phyloP scores from a whole-genome alignment of 2,888 invertebrate species.

The Cerastis rubricosa region DNA sequence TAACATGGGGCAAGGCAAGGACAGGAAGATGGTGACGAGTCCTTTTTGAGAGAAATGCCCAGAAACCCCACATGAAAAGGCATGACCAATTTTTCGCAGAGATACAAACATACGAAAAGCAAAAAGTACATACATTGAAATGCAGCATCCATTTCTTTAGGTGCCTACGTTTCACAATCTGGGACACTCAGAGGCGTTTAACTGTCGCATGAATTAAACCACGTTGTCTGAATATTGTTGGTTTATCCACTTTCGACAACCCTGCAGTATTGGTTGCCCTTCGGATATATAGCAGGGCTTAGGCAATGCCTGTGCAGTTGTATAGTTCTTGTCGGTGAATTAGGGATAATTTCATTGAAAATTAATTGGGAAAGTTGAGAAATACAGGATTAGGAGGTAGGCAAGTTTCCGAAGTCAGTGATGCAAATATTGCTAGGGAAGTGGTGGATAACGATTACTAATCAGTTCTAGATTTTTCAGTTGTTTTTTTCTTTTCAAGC shows the following conservation, averaged over 20 bases:
- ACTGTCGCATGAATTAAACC: neutral
- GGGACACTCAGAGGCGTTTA: neutral
- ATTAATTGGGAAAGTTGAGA: conserved; percentile 16
- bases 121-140: no score
- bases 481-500: neutral
- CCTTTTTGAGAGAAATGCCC: neutral
- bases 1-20: no score
- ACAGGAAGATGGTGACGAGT: neutral
- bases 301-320: conserved; percentile 35
- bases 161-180: neutral
- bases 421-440: conserved; percentile 2
- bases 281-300: conserved; percentile 57
- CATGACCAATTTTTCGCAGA: neutral
- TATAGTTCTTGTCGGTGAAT: conserved; percentile 34
- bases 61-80: neutral
- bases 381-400: conserved; percentile 49
- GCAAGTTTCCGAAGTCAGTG: conserved; percentile 2
- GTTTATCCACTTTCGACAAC: conserved; percentile 46
- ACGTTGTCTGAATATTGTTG: neutral
- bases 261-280: conserved; percentile 41
- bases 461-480: conserved; percentile 18
- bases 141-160: neutral
- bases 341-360: conserved; percentile 25
- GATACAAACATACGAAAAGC: no score
- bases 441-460: neutral